phyloP scores from a whole-genome alignment of 1,140 invertebrate species.

The Camponotus vicinus region DNA sequence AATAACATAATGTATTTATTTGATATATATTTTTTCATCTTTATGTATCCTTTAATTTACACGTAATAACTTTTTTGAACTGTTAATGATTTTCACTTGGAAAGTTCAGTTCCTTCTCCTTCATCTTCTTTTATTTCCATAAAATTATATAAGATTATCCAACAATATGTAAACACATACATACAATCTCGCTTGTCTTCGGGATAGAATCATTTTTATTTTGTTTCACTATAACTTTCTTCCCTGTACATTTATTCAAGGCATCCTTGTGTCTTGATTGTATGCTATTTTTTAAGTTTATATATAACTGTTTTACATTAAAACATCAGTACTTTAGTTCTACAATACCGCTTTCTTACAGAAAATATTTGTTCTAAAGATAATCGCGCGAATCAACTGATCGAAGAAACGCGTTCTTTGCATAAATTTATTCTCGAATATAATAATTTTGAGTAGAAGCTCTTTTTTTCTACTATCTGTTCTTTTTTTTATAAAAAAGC shows the following conservation, averaged over 20 bases:
- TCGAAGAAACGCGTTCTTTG: neutral
- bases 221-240: neutral
- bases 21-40: constrained; percentile 29
- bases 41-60: constrained; percentile 49
- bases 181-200: constrained; percentile 39
- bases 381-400: neutral
- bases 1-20: constrained; percentile 65
- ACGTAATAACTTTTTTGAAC: constrained; percentile 29
- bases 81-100: constrained; percentile 25
- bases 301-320: neutral
- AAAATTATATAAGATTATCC: constrained; percentile 70
- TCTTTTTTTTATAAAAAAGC: constrained; percentile 16
- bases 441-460: neutral
- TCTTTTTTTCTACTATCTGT: neutral
- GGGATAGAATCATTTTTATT: constrained; percentile 13
- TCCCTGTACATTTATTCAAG: neutral
- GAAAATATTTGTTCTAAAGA: constrained; percentile 30
- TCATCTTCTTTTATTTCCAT: neutral
- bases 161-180: constrained; percentile 72
- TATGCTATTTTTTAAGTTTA: neutral
- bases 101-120: constrained; percentile 14
- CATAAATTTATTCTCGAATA: neutral
- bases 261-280: constrained; percentile 50
- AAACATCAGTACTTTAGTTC: constrained; percentile 9
- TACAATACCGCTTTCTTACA: constrained; percentile 40